Conservation (phyloP, 2,797 vertebrate genomes). For the Pipistrellus kuhlii region DNA sequence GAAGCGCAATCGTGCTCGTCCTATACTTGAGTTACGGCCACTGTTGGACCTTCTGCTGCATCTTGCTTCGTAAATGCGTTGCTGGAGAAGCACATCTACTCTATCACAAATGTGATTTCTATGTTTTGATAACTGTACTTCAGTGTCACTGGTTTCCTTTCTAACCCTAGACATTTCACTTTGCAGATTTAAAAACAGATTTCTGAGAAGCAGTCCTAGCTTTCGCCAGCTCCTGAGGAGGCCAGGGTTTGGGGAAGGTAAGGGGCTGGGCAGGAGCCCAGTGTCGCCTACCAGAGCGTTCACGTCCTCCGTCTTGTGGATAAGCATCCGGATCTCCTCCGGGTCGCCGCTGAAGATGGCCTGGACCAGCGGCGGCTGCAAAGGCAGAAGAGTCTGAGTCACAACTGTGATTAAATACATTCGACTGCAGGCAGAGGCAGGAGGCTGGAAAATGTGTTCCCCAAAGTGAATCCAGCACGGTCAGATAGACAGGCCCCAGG, state of each 20-base stretch:
- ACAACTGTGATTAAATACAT: not conserved
- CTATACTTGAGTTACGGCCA: not conserved
- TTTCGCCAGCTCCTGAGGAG: not conserved
- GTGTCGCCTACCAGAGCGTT: slow-evolving; percentile 93
- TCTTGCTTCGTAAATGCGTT: not conserved
- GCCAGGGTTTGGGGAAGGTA: not conserved
- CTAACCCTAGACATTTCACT: not conserved
- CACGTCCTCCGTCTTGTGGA: slow-evolving; percentile 98
- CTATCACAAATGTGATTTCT: not conserved
- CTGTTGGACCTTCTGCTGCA: not conserved
- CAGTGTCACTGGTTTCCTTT: not conserved
- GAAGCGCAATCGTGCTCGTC: not conserved
- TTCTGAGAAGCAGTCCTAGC: not conserved
- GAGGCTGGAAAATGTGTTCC: not conserved
- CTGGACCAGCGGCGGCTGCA: slow-evolving; percentile 95
- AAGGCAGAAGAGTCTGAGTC: slow-evolving; percentile 70
- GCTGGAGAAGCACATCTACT: not conserved
- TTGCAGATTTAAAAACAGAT: not conserved
- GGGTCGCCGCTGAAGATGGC: slow-evolving; percentile 98
- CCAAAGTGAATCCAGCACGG: not conserved
- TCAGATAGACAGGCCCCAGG: not conserved
- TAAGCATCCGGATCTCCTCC: slow-evolving; percentile 97
- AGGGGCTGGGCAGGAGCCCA: not conserved
- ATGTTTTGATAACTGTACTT: not conserved
- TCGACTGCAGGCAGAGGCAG: not conserved